phyloP scores from a whole-genome alignment of 1,140 invertebrate genomes.

The Harpegnathos saltator region DNA sequence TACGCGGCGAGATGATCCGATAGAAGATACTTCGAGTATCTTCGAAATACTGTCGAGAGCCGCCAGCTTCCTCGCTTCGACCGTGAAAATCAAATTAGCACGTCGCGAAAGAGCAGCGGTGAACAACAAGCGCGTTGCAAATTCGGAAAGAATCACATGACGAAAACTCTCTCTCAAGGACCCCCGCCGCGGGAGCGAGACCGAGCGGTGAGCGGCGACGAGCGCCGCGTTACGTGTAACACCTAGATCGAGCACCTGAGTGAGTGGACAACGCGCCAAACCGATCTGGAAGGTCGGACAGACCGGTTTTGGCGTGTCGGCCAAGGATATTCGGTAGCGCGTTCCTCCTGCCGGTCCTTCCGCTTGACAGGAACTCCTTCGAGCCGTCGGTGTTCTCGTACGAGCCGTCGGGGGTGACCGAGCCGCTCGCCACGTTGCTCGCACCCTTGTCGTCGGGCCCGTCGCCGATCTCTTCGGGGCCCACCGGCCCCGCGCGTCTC shows the following conservation, averaged over 20 bases:
- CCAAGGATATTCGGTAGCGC: conserved; percentile 92
- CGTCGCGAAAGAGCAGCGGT: too few relatives aligned
- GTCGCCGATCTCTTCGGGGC: conserved; percentile 83
- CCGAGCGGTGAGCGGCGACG: too few relatives aligned
- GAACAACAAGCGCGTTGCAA: too few relatives aligned
- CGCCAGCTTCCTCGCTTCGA: too few relatives aligned
- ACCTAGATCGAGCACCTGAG: conserved; percentile 55
- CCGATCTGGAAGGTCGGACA: conserved; percentile 89
- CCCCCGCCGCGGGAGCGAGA: too few relatives aligned
- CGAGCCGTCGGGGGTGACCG: conserved; percentile 75
- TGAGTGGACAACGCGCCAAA: conserved; percentile 88
- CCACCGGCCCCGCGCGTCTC: conserved; percentile 78
- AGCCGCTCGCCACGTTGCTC: conserved; percentile 60
- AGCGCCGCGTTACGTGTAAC: background rate
- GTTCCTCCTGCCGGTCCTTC: conserved; percentile 92
- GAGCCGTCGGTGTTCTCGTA: conserved; percentile 80
- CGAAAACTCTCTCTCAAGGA: too few relatives aligned
- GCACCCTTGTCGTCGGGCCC: conserved; percentile 41
- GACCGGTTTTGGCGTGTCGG: conserved; percentile 88
- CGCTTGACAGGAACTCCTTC: conserved; percentile 92
- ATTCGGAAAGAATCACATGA: too few relatives aligned
- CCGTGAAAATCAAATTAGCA: too few relatives aligned
- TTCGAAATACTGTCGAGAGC: too few relatives aligned
- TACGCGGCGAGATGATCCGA: too few relatives aligned
- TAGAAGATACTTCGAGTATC: too few relatives aligned